Evolutionary conservation across 2,797 vertebrate species (phyloP).

Genomic region (Columba guinea): DNA sequence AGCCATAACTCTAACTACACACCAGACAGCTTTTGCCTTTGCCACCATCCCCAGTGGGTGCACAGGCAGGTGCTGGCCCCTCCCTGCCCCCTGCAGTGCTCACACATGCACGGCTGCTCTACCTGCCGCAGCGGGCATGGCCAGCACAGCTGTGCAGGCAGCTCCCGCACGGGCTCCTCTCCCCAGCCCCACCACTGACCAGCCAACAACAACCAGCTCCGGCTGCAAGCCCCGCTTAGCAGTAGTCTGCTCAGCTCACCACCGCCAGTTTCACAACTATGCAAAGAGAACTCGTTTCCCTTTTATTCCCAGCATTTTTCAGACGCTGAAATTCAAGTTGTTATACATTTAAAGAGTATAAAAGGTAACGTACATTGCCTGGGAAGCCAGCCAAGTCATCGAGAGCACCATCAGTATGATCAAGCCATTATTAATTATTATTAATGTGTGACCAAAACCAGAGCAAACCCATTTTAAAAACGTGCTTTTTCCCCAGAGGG

Average conservation of each 20-base stretch:
- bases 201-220: not conserved
- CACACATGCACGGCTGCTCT: fast-evolving
- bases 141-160: not conserved
- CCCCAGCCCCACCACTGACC: fast-evolving
- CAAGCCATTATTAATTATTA: not conserved
- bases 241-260: not conserved
- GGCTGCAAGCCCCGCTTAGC: not conserved
- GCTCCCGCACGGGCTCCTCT: not conserved
- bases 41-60: not conserved
- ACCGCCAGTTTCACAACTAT: not conserved
- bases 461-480: not conserved
- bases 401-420: not conserved
- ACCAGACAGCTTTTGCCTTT: fast-evolving
- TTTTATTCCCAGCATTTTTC: not conserved
- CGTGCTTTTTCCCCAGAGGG: fast-evolving
- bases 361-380: not conserved
- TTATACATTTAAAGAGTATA: not conserved
- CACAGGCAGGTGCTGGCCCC: too few relatives aligned
- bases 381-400: not conserved
- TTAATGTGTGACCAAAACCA: not conserved
- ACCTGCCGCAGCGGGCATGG: fast-evolving
- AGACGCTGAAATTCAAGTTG: not conserved
- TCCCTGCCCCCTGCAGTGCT: fast-evolving
- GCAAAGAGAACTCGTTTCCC: not conserved
- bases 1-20: fast-evolving